Evolutionary conservation across 2,888 invertebrate species (phyloP), one percentile per base, ranked within the genome.

Genomic region (Protodeltote pygarga): DNA sequence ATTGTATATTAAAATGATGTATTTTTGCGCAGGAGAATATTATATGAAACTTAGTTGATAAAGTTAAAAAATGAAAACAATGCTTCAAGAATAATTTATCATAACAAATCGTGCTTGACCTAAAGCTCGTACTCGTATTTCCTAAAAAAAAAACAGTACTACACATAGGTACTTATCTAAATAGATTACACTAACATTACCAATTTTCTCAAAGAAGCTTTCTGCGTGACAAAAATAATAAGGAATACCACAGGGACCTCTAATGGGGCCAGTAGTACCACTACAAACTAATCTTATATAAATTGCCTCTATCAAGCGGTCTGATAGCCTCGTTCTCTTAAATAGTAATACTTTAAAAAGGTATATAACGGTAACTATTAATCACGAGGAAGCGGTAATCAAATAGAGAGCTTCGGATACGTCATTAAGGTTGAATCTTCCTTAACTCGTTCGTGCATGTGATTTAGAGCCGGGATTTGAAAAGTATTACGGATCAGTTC

Each of bases 301-400:
- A 55, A 66, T 64, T 25, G 46, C n/a, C 11, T 10, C 60, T 34
- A 53, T 60, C 45, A 34, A 49, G 27, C 4, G 41, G 49, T 55
- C 49, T 55, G 47, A 66, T 34, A 39, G 15, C 14, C 19, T 59
- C 65, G 31, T 68, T 67, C 48, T 33, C 39, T 52, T 48, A 62
- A 62, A 52, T 50, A 46, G 59, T 33, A 45, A 54, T 49, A 49
- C 51, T 50, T 49, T 50, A 49, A 61, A 63, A 53, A 60, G 59
- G 59, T 44, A 41, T 21, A 19, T n/a, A 37, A 45, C 24, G 23
- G 40, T 37, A 5, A 6, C 34, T 28, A 52, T 55, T 45, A 48
- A 63, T 63, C 55, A 24, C 21, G 21, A n/a, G 27, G 13, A 42
- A 42, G 47, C 15, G 47, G 29, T 5, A 58, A 58, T 64, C 65